Base-by-base conservation (phyloP, 1,140 invertebrate species). In the Listronotus oregonensis region DNA sequence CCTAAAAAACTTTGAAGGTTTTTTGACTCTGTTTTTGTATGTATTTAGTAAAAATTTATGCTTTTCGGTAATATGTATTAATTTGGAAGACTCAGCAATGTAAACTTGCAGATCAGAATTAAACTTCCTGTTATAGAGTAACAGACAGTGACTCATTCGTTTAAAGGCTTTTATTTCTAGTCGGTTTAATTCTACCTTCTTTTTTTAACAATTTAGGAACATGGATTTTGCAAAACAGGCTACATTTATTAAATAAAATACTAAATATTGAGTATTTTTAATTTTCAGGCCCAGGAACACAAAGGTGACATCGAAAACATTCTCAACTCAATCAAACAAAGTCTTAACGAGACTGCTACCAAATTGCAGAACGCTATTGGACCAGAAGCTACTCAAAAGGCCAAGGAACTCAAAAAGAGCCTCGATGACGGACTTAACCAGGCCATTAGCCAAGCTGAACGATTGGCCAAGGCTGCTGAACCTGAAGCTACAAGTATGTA, bases 341-440 rank as follows among this genome's bases (percentile, higher is more conserved):
- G 66, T 31, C 37, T 75, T n/a, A 51, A 55, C 47, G 57, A 64
- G 37, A 69, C 73, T 1, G 68, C 66, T 34, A 57, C 32, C 9
- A 61, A 66, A 18, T 43, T 76, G 17, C 56, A 76, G 44, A 61
- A 60, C 32, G 58, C 62, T 31, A 64, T 70, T 17, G 73, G 71
- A 40, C 70, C 68, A 0, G 69, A 76, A 10, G 69, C 68, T 39
- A 61, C 64, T 8, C 68, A 69, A 10, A 70, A 73, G 54, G 70
- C 73, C n/a, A 66, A 73, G 46, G 68, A 76, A 46, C 15, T 74
- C 32, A 73, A 69, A 37, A 51, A 59, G 14, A 70, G 68, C 15
- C 44, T 74, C n/a, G 71, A 74, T 39, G 65, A 71, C 15, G 68
- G 69, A 11, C n/a, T 76, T 9, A 73, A 76, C 40, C 68, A 62